Evolutionary conservation across 2,113 vertebrate species (phyloP).

Genomic region (Microtus richardsoni): DNA sequence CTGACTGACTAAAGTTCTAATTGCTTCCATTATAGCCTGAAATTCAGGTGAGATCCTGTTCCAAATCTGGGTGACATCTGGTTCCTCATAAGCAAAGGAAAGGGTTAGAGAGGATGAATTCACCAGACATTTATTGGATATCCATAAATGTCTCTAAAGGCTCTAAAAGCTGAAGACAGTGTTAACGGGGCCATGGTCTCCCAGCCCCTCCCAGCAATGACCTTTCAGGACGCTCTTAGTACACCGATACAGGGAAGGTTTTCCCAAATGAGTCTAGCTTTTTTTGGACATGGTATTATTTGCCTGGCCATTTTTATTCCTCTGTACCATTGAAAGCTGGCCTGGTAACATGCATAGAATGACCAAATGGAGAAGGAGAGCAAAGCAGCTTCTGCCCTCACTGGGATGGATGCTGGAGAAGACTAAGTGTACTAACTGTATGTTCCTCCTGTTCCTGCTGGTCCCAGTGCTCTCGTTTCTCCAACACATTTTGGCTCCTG

Average conservation of each 20-base stretch:
- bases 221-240: background rate
- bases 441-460: background rate
- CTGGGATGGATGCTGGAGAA: background rate
- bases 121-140: background rate
- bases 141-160: background rate
- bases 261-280: background rate
- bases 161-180: constrained; percentile 18
- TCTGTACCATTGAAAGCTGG: background rate
- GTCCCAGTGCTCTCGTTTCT: background rate
- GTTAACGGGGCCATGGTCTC: background rate
- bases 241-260: background rate
- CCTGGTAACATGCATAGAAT: background rate
- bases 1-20: background rate
- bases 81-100: constrained; percentile 18
- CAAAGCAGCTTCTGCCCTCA: background rate
- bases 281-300: background rate
- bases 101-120: background rate
- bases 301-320: background rate
- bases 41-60: constrained; percentile 26
- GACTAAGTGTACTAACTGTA: background rate
- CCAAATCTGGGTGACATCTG: background rate
- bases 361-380: background rate
- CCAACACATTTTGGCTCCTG: background rate
- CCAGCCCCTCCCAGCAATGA: background rate
- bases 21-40: background rate